Base-by-base conservation (phyloP, 1,140 invertebrate genomes). In the Apis mellifera region DNA sequence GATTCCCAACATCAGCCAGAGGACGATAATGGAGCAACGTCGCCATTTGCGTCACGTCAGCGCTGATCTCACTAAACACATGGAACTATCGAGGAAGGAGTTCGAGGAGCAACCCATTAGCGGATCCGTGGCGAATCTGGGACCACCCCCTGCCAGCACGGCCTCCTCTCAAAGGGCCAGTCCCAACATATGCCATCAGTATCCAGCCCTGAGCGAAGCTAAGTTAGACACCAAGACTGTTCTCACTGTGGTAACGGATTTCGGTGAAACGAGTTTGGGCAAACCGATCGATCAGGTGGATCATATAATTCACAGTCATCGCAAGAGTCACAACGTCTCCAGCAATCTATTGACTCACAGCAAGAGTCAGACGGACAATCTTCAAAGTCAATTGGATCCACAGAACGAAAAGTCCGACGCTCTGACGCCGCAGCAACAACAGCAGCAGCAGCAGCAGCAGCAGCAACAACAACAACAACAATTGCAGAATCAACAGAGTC, bases 231-330 rank as follows among this genome's bases (percentile, higher is more conserved):
- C 91, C 0, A 94, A 94, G 60, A 90, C 88, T 0, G 82, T 91
- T 2, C 71, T 94, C 52, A 92, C 91, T 0, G 89, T 93, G 5
- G 90, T 92, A 4, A 92, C 93, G 0, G 93, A 94, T 74, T 93
- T 94, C 54, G 91, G 87, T 9, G 93, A 93, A 0, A 52, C 83
- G 3, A 82, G 42, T n/a, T 54, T 85, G 0, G 64, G 64, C 11
- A 94, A 93, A 72, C 88, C 92, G 1, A 70, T 89, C 13, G 93
- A 94, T 15, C 92, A 93, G 26, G 86, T 91, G 1, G 93, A 94
- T 79, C 93, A 94, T 57, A 94, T 94, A 55, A 94, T 94, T 54
- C 94, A 94, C 59, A 93, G 93, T 70, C 92, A 94, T 68, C 90
- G 92, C 52, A 93, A 93, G 76, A 94, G 92, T 66, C 92, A 93